Evolutionary conservation across 2,113 vertebrate species (phyloP), one percentile per base, ranked within the genome.

Genomic region (Lepisosteus osseus): DNA sequence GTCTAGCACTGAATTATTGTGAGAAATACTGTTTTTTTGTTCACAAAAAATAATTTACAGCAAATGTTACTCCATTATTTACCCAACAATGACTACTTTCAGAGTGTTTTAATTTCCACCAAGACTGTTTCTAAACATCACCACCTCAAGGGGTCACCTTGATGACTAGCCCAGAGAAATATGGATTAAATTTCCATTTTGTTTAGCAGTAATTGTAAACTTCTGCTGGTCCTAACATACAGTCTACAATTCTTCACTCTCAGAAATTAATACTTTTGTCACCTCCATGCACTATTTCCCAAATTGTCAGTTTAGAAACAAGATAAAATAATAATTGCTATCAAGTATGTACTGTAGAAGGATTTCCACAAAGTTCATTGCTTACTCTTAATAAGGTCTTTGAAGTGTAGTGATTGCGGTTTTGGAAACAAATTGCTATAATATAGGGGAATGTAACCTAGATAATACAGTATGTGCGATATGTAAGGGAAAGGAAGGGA

Each of bases 1-100:
- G 85, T 89, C 81, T 80, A 78, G 79, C 68, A 80, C 74, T 59
- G 14, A 14, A 7, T 42, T 73, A 74, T 76, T 47, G 63, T 76
- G 70, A 71, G 82, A 73, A 80, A 74, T 68, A 54, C 45, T 65
- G 81, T 75, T 76, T 84, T 84, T 83, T 84, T 54, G 3, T 72
- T 61, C 82, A 77, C 75, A 62, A 72, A 68, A 76, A 77, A 80
- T 82, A 79, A 69, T 29, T 65, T 17, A 2, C 7, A 29, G 54
- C 41, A 56, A 80, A 68, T 54, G 69, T 72, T 44, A 61, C 67
- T 51, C 29, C 51, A 66, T 74, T 55, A 67, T 64, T 42, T 55
- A 11, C 47, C 68, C 40, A 63, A 66, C 76, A 47, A 56, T 0
- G 74, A 74, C 81, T 44, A 44, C 65, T 80, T 78, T 80, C 66